Base-by-base conservation (phyloP, 2,797 vertebrate genomes). In the Phoeniculus purpureus region DNA sequence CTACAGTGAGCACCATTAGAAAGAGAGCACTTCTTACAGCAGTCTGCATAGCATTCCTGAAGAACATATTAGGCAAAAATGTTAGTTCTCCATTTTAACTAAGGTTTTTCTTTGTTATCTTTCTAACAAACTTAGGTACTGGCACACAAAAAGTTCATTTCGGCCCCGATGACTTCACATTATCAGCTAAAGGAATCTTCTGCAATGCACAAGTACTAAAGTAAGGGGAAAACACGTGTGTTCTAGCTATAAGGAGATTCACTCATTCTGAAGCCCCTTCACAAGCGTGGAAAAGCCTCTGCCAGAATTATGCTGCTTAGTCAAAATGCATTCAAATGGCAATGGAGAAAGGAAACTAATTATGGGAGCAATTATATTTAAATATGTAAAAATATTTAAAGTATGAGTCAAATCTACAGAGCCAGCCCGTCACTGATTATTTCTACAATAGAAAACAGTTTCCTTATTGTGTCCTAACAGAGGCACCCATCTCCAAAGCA, bases 1-100 rank as follows among this genome's bases (percentile, higher is more conserved):
- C 99, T 99, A 96, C 99, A 99, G 45, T 99, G 99, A 7, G 99
- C 99, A 59, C 99, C 99, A 1, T 99, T 99, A 88, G 99, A 99
- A 22, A 99, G 98, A 65, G 99, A 99, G 73, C 99, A 99, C 90
- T 99, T 99, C 97, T 99, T 99, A 95, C 99, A 99, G 96, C 99
- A 99, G 56, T 99, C 97, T 79, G 98, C 98, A 58, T 98, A 98
- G 96, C 99, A 99, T 62, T 99, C 99, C 99, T 99, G 89, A 77
- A 96, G 95, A 93, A 96, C 94, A 97, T 12, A 83, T 29, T 20
- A 67, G 87, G 29, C 6, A 5, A 82, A 29, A 21, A 5, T 62
- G 76, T 85, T 67, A 86, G 29, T 21, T 61, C 50, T 67, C 13
- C 31, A 75, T 18, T 50, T 74, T 20, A 50, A 80, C 2, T 7